A percentile compares a stretch with the other conserved stretches of the same genome.
Conservation (phyloP, 2,113 vertebrate species). For the Vicugna pacos region DNA sequence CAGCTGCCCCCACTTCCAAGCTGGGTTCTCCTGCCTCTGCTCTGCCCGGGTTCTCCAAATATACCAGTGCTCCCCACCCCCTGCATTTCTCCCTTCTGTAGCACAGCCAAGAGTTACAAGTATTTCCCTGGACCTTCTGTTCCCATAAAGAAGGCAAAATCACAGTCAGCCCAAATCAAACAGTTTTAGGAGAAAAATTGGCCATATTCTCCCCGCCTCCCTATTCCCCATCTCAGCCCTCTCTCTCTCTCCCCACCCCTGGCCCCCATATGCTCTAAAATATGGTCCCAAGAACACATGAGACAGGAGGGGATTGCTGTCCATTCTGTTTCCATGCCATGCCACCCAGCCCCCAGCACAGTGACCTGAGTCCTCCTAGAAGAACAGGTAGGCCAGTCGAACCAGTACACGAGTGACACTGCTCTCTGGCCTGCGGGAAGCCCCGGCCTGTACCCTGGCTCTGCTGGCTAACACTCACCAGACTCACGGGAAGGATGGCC, state of each 20-base stretch:
- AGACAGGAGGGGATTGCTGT: not conserved
- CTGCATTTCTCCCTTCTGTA: not conserved
- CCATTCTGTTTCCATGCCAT: not conserved
- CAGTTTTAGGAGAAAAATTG: not conserved
- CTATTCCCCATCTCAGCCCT: not conserved
- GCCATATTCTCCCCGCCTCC: accelerated
- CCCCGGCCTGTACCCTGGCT: not conserved
- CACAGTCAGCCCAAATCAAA: not conserved
- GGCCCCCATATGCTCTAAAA: not conserved
- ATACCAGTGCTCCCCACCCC: not conserved
- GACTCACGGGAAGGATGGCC: not conserved
- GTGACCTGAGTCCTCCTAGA: not conserved
- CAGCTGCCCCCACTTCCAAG: not conserved
- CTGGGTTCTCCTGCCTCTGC: not conserved
- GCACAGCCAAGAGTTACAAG: not conserved
- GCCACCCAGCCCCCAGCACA: not conserved
- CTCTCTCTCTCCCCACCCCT: not conserved
- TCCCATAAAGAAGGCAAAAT: not conserved
- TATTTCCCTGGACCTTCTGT: not conserved
- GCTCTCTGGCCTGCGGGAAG: not conserved
- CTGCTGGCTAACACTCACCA: slow-evolving; percentile 62
- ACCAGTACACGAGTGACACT: not conserved
- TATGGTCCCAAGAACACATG: not conserved
- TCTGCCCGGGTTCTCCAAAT: not conserved
- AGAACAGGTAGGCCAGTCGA: not conserved